Evolutionary conservation across 2,797 vertebrate genomes (phyloP).

Genomic region (Semotilus atromaculatus): DNA sequence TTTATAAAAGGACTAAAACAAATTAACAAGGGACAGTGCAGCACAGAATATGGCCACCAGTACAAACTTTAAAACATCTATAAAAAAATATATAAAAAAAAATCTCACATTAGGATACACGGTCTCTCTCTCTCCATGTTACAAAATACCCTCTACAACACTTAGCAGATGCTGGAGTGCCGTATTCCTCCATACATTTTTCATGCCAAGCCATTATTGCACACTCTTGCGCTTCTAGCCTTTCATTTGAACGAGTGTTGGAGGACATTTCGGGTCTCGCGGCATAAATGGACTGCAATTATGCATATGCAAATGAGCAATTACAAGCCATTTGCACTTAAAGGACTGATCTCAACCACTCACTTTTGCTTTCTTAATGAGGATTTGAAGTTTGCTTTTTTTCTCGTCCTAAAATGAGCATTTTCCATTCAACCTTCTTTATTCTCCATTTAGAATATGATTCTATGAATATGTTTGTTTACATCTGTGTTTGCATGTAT

Average conservation of each 20-base stretch:
- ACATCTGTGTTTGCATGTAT: not conserved
- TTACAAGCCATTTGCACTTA: slow-evolving; percentile 59
- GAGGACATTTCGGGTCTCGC: slow-evolving; percentile 43
- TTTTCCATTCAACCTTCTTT: slow-evolving; percentile 37
- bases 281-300: slow-evolving; percentile 55
- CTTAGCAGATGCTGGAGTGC: slow-evolving; percentile 52
- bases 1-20: not conserved
- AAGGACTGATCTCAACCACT: slow-evolving; percentile 44
- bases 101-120: slow-evolving; percentile 13
- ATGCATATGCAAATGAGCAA: slow-evolving; percentile 57
- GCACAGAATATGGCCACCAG: not conserved
- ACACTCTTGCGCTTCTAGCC: slow-evolving; percentile 30
- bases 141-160: slow-evolving; percentile 36
- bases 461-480: slow-evolving; percentile 45
- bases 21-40: not conserved
- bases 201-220: slow-evolving; percentile 51
- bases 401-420: not conserved
- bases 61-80: slow-evolving; percentile 15
- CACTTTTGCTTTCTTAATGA: slow-evolving; percentile 38
- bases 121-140: slow-evolving; percentile 29
- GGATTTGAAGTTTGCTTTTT: slow-evolving; percentile 17
- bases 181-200: slow-evolving; percentile 52
- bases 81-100: not conserved
- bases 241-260: slow-evolving; percentile 37
- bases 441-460: slow-evolving; percentile 15